Conservation (phyloP, 2,797 vertebrate genomes). For the Babyrousa celebensis region DNA sequence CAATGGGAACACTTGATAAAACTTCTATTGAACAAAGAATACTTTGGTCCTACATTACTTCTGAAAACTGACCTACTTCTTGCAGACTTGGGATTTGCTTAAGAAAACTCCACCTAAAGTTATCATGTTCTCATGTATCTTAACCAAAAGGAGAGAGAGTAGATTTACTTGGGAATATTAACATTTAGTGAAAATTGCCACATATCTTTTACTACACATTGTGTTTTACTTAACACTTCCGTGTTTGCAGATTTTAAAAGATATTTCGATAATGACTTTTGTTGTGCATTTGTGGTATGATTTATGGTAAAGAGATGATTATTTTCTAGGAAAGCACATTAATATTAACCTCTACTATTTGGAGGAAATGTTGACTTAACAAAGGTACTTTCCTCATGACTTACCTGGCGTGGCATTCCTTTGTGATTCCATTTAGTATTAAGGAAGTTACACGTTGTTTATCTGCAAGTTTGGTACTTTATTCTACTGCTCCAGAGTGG, state of each 20-base stretch:
- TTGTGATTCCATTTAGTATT: neutral
- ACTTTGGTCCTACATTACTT: slow-evolving; percentile 7
- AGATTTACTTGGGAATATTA: neutral
- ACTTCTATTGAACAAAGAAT: neutral
- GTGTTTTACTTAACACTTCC: slow-evolving; percentile 15
- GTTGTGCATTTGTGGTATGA: neutral
- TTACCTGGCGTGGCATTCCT: neutral
- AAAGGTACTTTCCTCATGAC: slow-evolving; percentile 28
- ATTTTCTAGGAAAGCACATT: slow-evolving; percentile 47
- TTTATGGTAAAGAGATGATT: slow-evolving; percentile 10
- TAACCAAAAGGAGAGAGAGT: neutral
- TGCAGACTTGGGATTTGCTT: neutral
- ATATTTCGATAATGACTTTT: slow-evolving; percentile 27
- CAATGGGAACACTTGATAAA: neutral
- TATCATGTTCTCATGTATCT: neutral
- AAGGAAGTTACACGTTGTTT: neutral
- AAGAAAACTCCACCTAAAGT: neutral
- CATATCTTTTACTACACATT: neutral
- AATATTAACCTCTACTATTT: slow-evolving; percentile 66
- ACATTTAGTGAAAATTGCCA: neutral
- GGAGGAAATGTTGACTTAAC: slow-evolving; percentile 56
- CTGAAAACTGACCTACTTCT: slow-evolving; percentile 3
- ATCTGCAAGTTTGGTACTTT: slow-evolving; percentile 26
- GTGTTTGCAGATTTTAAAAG: slow-evolving; percentile 39
- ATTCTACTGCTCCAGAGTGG: neutral